Evolutionary conservation across 2,797 vertebrate genomes (phyloP).

Genomic region (Gorsachius magnificus): DNA sequence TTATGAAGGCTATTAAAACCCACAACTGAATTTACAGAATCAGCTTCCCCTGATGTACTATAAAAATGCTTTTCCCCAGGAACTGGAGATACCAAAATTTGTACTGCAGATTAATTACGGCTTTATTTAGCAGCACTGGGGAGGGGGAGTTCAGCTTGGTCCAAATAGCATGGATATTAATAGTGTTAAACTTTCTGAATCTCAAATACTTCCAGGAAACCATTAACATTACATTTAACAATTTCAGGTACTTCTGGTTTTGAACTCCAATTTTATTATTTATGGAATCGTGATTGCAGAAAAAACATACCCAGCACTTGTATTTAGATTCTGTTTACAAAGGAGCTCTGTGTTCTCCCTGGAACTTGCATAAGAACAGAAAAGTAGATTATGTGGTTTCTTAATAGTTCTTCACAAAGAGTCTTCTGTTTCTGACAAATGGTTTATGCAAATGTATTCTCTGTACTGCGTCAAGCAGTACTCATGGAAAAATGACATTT

Average conservation of each 20-base stretch:
- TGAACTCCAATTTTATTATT: slow-evolving; percentile 57
- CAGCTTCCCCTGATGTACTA: slow-evolving; percentile 7
- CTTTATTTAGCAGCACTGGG: not conserved
- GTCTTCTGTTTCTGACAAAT: slow-evolving; percentile 71
- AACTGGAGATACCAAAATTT: slow-evolving; percentile 32
- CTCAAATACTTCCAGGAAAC: slow-evolving; percentile 50
- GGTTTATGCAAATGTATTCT: slow-evolving; percentile 69
- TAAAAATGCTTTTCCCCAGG: slow-evolving; percentile 41
- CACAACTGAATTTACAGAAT: slow-evolving; percentile 42
- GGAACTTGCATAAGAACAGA: slow-evolving; percentile 57
- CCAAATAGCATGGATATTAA: not conserved
- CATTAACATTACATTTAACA: slow-evolving; percentile 46
- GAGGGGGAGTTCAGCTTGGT: not conserved
- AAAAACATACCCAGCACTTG: slow-evolving; percentile 57
- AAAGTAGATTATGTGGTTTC: slow-evolving; percentile 63
- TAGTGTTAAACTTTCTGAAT: slow-evolving; percentile 21
- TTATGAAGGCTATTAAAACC: slow-evolving; percentile 58
- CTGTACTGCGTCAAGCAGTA: not conserved
- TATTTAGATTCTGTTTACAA: slow-evolving; percentile 69
- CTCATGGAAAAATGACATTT: slow-evolving; percentile 56
- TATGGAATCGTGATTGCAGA: slow-evolving; percentile 57
- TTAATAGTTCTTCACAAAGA: slow-evolving; percentile 70
- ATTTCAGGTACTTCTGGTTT: slow-evolving; percentile 53
- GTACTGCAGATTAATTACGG: slow-evolving; percentile 35
- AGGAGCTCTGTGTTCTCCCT: slow-evolving; percentile 66